These are phyloP conservation scores for Ctenosaura bakeri DNA, from an alignment of 2,797 vertebrate species.

Conservation along the genomic window DNA sequence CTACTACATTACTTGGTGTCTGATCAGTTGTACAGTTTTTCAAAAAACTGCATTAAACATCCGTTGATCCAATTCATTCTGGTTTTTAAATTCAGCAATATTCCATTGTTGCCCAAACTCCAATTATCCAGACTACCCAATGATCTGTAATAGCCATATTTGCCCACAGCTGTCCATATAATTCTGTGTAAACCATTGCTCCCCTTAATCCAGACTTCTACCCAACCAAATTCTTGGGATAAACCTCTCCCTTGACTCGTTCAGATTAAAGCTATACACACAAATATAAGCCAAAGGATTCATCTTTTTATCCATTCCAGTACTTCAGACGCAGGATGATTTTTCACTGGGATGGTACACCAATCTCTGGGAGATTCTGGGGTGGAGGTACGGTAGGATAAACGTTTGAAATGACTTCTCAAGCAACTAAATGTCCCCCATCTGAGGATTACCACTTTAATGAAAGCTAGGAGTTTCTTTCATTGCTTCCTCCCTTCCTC, in stretches of 20 bases:
- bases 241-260: background rate
- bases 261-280: background rate
- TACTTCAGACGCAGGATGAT: background rate
- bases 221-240: background rate
- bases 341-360: background rate
- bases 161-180: background rate
- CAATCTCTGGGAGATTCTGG: background rate
- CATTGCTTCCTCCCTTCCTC: background rate
- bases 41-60: conserved; percentile 1
- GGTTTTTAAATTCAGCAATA: background rate
- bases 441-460: too few relatives aligned
- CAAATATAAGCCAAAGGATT: background rate
- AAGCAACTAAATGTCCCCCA: background rate
- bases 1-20: background rate
- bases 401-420: background rate
- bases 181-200: background rate
- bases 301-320: background rate
- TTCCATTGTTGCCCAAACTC: background rate
- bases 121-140: background rate
- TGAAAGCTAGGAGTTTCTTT: background rate
- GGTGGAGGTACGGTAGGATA: too few relatives aligned
- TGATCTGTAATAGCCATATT: background rate
- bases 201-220: background rate
- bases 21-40: background rate
- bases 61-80: background rate